Evolutionary conservation across 2,113 vertebrate species (phyloP).

Genomic region (Collichthys lucidus): DNA sequence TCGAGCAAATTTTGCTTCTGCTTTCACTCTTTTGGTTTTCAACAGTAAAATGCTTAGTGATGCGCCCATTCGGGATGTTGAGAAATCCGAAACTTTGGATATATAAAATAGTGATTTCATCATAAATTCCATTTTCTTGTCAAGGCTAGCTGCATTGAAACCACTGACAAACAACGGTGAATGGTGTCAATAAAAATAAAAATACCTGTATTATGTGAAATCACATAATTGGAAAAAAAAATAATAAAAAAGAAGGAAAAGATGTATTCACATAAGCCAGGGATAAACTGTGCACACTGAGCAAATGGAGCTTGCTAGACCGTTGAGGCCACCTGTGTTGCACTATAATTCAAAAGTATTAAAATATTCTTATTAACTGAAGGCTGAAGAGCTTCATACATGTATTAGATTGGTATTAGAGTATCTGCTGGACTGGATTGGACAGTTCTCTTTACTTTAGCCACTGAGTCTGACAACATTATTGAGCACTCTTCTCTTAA

Average conservation of each 20-base stretch:
- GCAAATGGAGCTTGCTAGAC: neutral
- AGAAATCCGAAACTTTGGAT: too few species aligned
- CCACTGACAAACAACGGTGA: neutral
- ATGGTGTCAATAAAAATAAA: neutral
- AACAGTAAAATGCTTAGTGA: too few species aligned
- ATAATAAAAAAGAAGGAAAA: neutral
- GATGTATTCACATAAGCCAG: neutral
- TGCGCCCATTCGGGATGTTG: too few species aligned
- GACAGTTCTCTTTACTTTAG: conserved; percentile 10
- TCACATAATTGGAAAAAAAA: neutral
- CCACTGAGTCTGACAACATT: neutral
- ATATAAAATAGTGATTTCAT: neutral
- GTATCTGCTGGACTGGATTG: conserved; percentile 16
- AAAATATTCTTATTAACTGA: conserved; percentile 28
- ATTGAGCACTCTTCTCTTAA: conserved; percentile 14
- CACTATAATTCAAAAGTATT: conserved; percentile 1
- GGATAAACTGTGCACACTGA: neutral
- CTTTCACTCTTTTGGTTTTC: too few species aligned
- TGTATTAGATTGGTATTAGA: neutral
- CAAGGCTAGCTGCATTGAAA: conserved; percentile 7
- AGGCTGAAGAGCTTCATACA: conserved; percentile 4
- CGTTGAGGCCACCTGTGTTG: neutral
- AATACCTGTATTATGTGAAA: neutral
- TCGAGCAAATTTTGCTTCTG: too few species aligned
- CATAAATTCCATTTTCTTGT: neutral